phyloP scores from a whole-genome alignment of 2,888 invertebrate species.

The Sussaba pulchella region DNA sequence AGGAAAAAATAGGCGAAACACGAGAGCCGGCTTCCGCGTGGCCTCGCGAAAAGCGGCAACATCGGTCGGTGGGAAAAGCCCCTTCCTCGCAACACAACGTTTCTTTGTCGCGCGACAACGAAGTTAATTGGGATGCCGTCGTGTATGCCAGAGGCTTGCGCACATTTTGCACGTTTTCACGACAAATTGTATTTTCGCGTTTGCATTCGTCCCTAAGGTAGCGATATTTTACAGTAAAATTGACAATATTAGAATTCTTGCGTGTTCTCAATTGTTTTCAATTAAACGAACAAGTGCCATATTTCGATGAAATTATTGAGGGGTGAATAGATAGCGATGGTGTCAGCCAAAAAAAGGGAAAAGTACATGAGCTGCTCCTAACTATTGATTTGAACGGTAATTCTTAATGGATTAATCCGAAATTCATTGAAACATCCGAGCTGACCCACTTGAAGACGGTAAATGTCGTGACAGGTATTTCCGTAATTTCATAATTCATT shows the following conservation, averaged over 20 bases:
- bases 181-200: background rate
- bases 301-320: too few relatives aligned
- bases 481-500: too few relatives aligned
- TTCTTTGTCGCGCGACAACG: slow-evolving; percentile 55
- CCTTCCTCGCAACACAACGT: slow-evolving; percentile 35
- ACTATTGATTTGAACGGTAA: too few relatives aligned
- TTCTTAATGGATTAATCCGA: too few relatives aligned
- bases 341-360: too few relatives aligned
- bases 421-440: too few relatives aligned
- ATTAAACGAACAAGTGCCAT: too few relatives aligned
- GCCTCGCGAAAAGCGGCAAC: slow-evolving; percentile 31
- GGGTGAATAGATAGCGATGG: too few relatives aligned
- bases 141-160: slow-evolving; percentile 10
- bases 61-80: slow-evolving; percentile 7
- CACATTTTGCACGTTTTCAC: slow-evolving; percentile 3
- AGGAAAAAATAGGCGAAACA: slow-evolving; percentile 33
- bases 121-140: slow-evolving; percentile 58
- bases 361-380: too few relatives aligned
- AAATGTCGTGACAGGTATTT: too few relatives aligned
- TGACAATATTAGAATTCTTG: background rate
- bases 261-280: background rate
- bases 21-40: slow-evolving; percentile 31
- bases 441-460: too few relatives aligned
- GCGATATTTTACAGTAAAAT: background rate
- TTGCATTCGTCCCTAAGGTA: slow-evolving; percentile 7